Base-by-base conservation (phyloP, 2,888 invertebrate genomes). In the Neoaliturus tenellus region DNA sequence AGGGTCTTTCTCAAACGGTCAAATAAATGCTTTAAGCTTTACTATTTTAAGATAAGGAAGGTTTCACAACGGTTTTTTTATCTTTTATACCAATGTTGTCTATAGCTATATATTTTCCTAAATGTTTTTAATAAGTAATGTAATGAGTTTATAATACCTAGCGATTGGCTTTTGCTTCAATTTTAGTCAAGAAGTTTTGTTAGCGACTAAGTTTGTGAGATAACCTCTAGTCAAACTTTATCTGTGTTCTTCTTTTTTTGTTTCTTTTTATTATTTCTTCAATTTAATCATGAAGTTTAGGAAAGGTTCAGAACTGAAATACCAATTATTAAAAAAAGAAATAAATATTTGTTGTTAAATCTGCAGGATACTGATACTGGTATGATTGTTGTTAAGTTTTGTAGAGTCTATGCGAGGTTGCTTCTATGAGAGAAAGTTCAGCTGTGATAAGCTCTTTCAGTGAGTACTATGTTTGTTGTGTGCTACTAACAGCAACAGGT, bases 1-100 rank as follows among this genome's bases (percentile, higher is more conserved):
- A 97, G 90, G 96, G 94, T 80, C 94, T 94, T 17, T 33, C 78
- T 5, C 78, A 78, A 78, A 78, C 35, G 33, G 78, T 78, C 55
- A 75, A 75, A 44, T 75, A 25, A 75, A 28, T n/a, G n/a, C n/a
- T n/a, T n/a, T n/a, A n/a, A n/a, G n/a, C n/a, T n/a, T n/a, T 17
- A 51, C 23, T 51, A 51, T 31, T 31, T 62, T 28, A 62, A 31
- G 62, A 4, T 62, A 4, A 12, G 3, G 3, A 28, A 14, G 17
- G 31, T 62, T 62, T 62, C 14, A 31, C 31, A 51, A 62, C 14
- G 28, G 62, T 51, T 51, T 51, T 8, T 51, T 23, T 51, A 51
- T 23, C 6, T 51, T 51, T 20, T 51, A 62, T 28, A 62, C 28
- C 62, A 28, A 62, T 62, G 31, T 62, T 28, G 17, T 62, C 25